phyloP scores from a whole-genome alignment of 2,797 vertebrate species.

The Myotis myotis region DNA sequence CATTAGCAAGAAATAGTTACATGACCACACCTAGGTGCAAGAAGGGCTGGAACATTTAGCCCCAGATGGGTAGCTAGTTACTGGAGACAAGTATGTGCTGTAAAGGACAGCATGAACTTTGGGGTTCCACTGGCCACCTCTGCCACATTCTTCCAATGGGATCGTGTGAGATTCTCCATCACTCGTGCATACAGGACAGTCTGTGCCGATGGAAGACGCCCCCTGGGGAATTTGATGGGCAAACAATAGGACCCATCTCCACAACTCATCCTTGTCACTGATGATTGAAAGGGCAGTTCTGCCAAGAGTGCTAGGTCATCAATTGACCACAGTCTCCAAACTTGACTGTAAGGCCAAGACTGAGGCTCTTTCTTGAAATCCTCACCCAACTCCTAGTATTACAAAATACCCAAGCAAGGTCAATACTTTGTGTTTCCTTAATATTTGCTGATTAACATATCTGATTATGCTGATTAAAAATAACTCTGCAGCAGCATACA shows the following conservation, averaged over 20 bases:
- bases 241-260: not conserved
- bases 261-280: not conserved
- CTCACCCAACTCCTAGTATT: not conserved
- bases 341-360: not conserved
- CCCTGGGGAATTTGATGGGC: not conserved
- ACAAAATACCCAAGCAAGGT: not conserved
- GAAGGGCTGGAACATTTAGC: not conserved
- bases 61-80: not conserved
- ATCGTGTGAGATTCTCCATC: not conserved
- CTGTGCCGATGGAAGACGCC: not conserved
- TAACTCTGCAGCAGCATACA: not conserved
- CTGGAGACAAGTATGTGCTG: not conserved
- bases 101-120: not conserved
- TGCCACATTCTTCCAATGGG: not conserved
- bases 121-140: not conserved
- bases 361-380: not conserved
- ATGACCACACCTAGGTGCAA: not conserved
- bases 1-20: not conserved
- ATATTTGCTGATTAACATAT: conserved; percentile 2
- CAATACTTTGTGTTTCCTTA: not conserved
- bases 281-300: not conserved
- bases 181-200: not conserved
- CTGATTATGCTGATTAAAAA: not conserved
- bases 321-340: not conserved
- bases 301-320: not conserved